Base-by-base conservation (phyloP, 2,113 vertebrate species). In the Oryzias celebensis region DNA sequence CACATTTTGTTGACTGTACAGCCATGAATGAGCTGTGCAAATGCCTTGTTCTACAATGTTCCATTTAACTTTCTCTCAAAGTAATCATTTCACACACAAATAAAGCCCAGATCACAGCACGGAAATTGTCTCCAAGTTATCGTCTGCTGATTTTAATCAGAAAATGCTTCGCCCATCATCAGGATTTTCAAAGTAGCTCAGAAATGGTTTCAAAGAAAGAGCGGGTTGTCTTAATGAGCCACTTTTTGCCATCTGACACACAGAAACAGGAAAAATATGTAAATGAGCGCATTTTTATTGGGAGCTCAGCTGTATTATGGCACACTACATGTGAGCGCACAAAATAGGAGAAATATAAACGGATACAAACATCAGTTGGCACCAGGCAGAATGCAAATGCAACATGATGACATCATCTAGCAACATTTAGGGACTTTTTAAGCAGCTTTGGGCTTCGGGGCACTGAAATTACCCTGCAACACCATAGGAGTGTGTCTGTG, bases 261-360 rank as follows among this genome's bases (percentile, higher is more conserved):
- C 51, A 54, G 24, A 28, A 64, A 64, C 23, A 23, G 51, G 36
- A 47, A 64, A 31, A 64, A 54, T 64, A 64, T 64, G 62, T 20
- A 64, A 64, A 54, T 54, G 62, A 54, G 52, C 46, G 62, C 51
- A 22, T 51, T 44, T 47, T 64, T 53, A 36, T 46, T 46, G 43
- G 62, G 26, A 54, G 46, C 17, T 46, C 44, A 26, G 51, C 62
- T 47, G 12, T 54, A 53, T 54, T 31, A 53, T 54, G 54, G 18
- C 28, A 54, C 50, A 47, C 36, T 23, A 22, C 22, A 28, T 52
- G 36, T 17, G 16, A 44, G 22, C 17, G 14, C 36, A 43, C 23
- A 45, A 14, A 16, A 31, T 17, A 17, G 56, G 56, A 51, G 28
- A 61, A 31, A 23, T 51, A 20, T 31, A 42, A 23, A 42, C 15